Base-by-base conservation (phyloP, 37 sponge, comb jelly and placozoan species). In the Hormiphora californensis region DNA sequence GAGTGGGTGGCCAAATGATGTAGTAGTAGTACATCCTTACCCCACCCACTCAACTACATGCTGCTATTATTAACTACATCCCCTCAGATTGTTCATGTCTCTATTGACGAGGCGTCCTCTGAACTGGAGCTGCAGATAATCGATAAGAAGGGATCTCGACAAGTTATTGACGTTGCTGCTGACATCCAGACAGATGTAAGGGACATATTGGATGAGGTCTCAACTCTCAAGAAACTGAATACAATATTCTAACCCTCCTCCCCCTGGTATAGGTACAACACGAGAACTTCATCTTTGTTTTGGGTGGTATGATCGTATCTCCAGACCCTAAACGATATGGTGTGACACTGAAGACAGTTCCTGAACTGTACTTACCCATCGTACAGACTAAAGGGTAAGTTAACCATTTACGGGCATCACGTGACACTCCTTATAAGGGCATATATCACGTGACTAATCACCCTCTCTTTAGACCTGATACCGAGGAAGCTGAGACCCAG, bases 141-240 rank as follows among this genome's bases (percentile, higher is more conserved):
- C 1, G 81, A 73, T 19, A 73, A 43, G 81, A 73, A 27, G 21
- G 81, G 35, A 5, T 43, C 81, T 30, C 81, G 35, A 21, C 9
- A 46, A 21, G 81, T 73, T 1, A 73, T 73, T 40, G 81, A 73
- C 81, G 43, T 73, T 3, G 81, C 81, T 73, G 25, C 38, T n/a
- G 81, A 73, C 23, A 73, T 73, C 23, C 46, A 73, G 43, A 12
- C 40, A 33, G 81, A 73, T n/a, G 81, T 73, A 19, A 73, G 81
- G 31, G n/a, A n/a, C n/a, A n/a, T 49, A 15, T 49, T 49, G 53
- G 15, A 17, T 9, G 15, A 17, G 9, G 53, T 9, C 53, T 49
- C 9, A 9, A 49, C 53, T 49, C 53, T 49, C 53, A 15, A 49
- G 53, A 49, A 49, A 17, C 9, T 49, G 53, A 49, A 49, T 49